Conservation (phyloP, 2,113 vertebrate species). For the Larimichthys polyactis region DNA sequence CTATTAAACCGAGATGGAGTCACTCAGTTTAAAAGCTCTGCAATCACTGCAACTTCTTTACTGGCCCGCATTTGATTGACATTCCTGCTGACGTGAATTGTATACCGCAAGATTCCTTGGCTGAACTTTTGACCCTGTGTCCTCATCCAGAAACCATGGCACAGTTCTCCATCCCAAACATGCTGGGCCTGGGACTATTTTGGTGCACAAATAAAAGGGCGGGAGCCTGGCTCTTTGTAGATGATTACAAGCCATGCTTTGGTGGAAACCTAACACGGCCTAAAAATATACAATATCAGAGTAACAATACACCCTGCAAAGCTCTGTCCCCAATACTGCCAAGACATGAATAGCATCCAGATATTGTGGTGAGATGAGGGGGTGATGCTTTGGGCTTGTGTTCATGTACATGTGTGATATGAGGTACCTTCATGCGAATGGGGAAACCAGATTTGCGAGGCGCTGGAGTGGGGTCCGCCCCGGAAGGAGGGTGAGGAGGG, state of each 20-base stretch:
- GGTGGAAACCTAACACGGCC: constrained; percentile 52
- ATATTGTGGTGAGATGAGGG: constrained; percentile 29
- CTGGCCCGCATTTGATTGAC: constrained; percentile 56
- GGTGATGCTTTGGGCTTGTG: constrained; percentile 24
- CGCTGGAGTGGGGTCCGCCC: constrained; percentile 89
- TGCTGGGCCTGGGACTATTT: constrained; percentile 57
- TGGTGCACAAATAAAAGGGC: constrained; percentile 71
- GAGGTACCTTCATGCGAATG: constrained; percentile 96
- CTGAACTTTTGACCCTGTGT: constrained; percentile 79
- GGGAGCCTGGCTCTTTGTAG: constrained; percentile 38
- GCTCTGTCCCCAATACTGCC: constrained; percentile 29
- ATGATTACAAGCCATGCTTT: constrained; percentile 66
- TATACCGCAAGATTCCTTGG: constrained; percentile 79
- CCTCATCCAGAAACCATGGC: constrained; percentile 69
- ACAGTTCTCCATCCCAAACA: constrained; percentile 49
- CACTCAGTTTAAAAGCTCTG: constrained; percentile 55
- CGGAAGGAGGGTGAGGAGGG: constrained; percentile 93
- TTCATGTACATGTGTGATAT: constrained; percentile 54
- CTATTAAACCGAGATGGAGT: constrained; percentile 56
- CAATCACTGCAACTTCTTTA: constrained; percentile 59
- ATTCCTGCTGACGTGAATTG: constrained; percentile 77
- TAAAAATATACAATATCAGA: constrained; percentile 66
- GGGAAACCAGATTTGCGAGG: constrained; percentile 98
- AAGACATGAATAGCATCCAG: constrained; percentile 33
- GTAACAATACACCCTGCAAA: constrained; percentile 66